Evolutionary conservation across 2,113 vertebrate genomes (phyloP), one percentile per base, ranked within the genome.

Genomic region (Peromyscus leucopus): DNA sequence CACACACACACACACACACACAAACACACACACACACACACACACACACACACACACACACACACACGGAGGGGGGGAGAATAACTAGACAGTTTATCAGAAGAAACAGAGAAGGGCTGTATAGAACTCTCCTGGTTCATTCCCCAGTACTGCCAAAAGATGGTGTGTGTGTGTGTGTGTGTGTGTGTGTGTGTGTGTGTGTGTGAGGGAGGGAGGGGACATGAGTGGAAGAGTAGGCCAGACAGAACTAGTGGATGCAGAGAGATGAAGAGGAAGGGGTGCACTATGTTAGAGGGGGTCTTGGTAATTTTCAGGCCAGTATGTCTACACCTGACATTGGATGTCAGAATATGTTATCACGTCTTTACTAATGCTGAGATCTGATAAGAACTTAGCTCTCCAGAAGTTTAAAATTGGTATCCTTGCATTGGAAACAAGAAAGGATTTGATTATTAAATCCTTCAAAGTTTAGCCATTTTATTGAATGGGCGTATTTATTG

Each of bases 401-500:
- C 15, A 19, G 42, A 91, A 89, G 63, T 59, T 85, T 92, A 48
- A 76, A 92, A 28, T 69, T 92, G 57, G 22, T n/a, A 57, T 93
- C 82, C 46, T 57, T 55, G 8, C 85, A 26, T 42, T 69, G 31
- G 46, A 59, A 90, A 89, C 76, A 96, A 82, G 17, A 91, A 76
- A 65, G 13, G 22, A 76, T 83, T 1, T 82, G 51, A 51, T 51
- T 51, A 10, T 51, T 51, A 89, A 90, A 71, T 84, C 69, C 22
- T 90, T 86, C 65, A 86, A 57, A n/a, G 75, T 42, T 92, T 92
- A 76, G 65, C 80, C 85, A 79, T 51, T 88, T 83, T 92, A 79
- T 92, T 90, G 7, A 74, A 65, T 59, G 63, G 31, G 26, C 78
- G 31, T 10, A n/a, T 94, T 79, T 74, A 39, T 97, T 75, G 71